phyloP scores from a whole-genome alignment of 2,797 vertebrate genomes.

The Tachyglossus aculeatus region DNA sequence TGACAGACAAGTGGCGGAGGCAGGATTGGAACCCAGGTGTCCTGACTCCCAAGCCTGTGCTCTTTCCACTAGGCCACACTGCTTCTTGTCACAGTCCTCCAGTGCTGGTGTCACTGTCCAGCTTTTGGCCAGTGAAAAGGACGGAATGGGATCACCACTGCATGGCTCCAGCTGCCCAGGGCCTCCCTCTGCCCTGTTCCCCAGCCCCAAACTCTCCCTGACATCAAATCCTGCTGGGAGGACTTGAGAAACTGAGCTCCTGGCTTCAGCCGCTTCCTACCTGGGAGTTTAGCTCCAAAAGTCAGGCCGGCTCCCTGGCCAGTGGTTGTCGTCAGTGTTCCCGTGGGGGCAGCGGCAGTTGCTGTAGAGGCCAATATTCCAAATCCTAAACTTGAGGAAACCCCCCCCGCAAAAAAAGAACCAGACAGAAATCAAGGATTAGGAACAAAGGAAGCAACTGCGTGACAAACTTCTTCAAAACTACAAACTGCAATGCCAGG shows the following conservation, averaged over 20 bases:
- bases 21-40: too few relatives aligned
- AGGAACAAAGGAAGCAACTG: not conserved
- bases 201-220: not conserved
- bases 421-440: not conserved
- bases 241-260: not conserved
- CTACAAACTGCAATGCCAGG: too few relatives aligned
- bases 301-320: slow-evolving; percentile 68
- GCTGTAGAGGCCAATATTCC: slow-evolving; percentile 30
- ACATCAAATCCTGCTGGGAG: not conserved
- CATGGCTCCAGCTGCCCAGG: not conserved
- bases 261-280: slow-evolving; percentile 37
- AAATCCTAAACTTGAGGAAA: slow-evolving; percentile 60
- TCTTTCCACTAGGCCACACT: too few relatives aligned
- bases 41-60: too few relatives aligned
- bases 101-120: too few relatives aligned
- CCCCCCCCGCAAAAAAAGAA: too few relatives aligned
- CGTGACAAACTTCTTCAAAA: not conserved
- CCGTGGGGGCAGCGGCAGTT: slow-evolving; percentile 1
- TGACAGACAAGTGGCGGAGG: too few relatives aligned
- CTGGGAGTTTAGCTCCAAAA: slow-evolving; percentile 83
- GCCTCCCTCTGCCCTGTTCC: not conserved
- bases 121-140: not conserved
- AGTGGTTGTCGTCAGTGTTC: not conserved
- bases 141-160: not conserved
- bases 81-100: too few relatives aligned